Evolutionary conservation across 2,113 vertebrate species (phyloP), one percentile per base, ranked within the genome.

Genomic region (Odobenus rosmarus): DNA sequence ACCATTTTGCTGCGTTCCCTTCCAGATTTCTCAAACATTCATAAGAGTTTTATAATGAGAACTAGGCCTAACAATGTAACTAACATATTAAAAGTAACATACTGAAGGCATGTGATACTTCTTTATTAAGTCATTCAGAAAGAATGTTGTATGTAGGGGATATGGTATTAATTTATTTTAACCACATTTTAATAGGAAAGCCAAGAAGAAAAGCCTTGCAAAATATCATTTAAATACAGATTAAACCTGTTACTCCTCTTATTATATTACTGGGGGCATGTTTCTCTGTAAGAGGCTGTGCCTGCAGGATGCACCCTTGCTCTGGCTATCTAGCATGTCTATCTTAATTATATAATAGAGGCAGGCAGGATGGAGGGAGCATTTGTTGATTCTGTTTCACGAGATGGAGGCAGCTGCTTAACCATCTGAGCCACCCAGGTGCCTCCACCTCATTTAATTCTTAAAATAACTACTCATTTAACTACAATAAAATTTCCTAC

Each of bases 321-420:
- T 69, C 90, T 80, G 46, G 49, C 33, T 83, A 3, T 76, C 55
- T 91, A 1, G 53, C 64, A 28, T 36, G 26, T 87, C 36, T 11
- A 36, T 88, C 85, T 81, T 90, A 90, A 95, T 96, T 96, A 95
- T 72, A 26, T 95, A 82, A 88, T 69, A 90, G 92, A 85, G 88
- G 87, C 83, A 71, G 71, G 62, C 62, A 90, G 90, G 51, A 14
- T 61, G 59, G 39, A 85, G 19, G 95, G 71, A 88, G 59, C 62
- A 12, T 69, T 89, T 93, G 59, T 55, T 91, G 24, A 59, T 92
- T 87, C 31, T 74, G 19, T 83, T 90, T 93, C 53, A 31, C 51
- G 93, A 64, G 83, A 79, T 67, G 42, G 69, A 93, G 80, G 39
- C 39, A 39, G 39, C 39, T 39, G 39, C 39, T 39, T 39, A 39